These are phyloP conservation scores for Stegodyphus dumicola DNA, from an alignment of 1,140 invertebrate species.

Conservation along the genomic window DNA sequence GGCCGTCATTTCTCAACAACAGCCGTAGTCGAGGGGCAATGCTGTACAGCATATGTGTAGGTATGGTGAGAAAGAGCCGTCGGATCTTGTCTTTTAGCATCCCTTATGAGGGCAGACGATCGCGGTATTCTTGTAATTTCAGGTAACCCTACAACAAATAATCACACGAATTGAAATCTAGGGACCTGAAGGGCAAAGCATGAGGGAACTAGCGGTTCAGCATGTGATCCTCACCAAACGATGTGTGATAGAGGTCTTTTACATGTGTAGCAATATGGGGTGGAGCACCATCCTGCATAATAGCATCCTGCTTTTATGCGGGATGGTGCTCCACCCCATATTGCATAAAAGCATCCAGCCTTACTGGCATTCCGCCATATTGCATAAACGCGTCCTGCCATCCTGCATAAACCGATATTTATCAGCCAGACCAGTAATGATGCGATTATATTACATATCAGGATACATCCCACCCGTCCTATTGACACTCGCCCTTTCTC, in stretches of 20 bases:
- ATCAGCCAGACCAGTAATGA: not conserved
- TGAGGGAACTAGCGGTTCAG: conserved; percentile 2
- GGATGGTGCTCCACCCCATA: too few relatives aligned
- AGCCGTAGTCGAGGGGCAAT: not conserved
- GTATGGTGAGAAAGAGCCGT: not conserved
- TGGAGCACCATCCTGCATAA: not conserved
- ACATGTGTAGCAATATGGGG: not conserved
- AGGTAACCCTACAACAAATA: conserved; percentile 45
- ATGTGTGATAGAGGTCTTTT: not conserved
- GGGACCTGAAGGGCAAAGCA: conserved; percentile 18
- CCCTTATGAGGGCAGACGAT: not conserved
- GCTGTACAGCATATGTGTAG: not conserved
- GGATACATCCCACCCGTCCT: conserved; percentile 3
- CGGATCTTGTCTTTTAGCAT: not conserved
- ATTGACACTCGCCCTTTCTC: too few relatives aligned
- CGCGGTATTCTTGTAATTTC: conserved; percentile 10
- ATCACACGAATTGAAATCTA: conserved; percentile 34
- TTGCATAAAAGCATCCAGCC: too few relatives aligned
- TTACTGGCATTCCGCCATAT: too few relatives aligned
- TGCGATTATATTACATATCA: not conserved
- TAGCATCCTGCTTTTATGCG: too few relatives aligned
- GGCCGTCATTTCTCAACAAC: not conserved
- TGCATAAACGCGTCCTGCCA: too few relatives aligned
- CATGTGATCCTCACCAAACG: not conserved
- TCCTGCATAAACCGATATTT: not conserved